These are phyloP conservation scores for Onthophagus taurus DNA, from an alignment of 1,140 invertebrate genomes.

Conservation along the genomic window DNA sequence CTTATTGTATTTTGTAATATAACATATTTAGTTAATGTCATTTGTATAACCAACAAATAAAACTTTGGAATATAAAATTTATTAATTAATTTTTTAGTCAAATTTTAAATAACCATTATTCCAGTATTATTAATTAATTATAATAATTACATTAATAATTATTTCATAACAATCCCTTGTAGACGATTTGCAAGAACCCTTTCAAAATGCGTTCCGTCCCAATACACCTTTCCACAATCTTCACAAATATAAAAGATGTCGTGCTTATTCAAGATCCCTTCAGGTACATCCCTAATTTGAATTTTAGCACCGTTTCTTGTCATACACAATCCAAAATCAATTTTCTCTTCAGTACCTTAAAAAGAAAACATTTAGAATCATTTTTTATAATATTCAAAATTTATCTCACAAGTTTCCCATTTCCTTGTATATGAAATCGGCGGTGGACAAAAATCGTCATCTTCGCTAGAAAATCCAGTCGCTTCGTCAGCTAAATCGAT, in stretches of 20 bases:
- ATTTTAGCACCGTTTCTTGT: conserved; percentile 39
- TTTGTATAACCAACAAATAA: no score
- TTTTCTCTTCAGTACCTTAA: conserved; percentile 32
- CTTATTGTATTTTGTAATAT: no score
- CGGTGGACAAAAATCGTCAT: conserved; percentile 30
- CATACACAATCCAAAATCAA: conserved; percentile 34
- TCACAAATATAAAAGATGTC: conserved; percentile 51
- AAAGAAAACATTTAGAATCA: conserved; percentile 14
- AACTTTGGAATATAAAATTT: no score
- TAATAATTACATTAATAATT: no score
- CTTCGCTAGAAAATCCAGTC: conserved; percentile 33
- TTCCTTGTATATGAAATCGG: conserved; percentile 23
- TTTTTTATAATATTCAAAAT: conserved; percentile 1
- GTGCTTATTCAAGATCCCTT: conserved; percentile 39
- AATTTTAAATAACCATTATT: no score
- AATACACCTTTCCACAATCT: conserved; percentile 55
- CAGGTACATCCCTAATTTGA: conserved; percentile 43
- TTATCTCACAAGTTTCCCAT: conserved; percentile 27
- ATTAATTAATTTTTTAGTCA: no score
- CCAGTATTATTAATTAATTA: no score
- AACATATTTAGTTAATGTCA: no score
- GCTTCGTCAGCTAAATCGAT: conserved; percentile 29
- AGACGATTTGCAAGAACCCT: conserved; percentile 35
- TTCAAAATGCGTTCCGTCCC: conserved; percentile 51
- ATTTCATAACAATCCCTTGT: conserved; percentile 37